phyloP scores from a whole-genome alignment of 2,888 invertebrate genomes.

The Phyto melanocephala region DNA sequence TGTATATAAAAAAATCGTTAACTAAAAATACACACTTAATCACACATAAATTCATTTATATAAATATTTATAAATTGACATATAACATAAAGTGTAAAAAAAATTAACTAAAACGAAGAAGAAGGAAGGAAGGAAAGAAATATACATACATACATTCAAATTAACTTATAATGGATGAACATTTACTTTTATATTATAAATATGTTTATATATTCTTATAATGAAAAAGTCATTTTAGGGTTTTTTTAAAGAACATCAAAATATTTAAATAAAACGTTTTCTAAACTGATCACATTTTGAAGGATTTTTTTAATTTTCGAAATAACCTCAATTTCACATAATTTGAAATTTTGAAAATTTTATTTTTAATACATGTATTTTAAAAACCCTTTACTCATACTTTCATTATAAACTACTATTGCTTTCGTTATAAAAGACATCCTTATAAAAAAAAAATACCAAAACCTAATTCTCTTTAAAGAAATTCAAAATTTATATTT shows the following conservation, averaged over 20 bases:
- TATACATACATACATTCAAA: not conserved
- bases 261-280: not conserved
- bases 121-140: not conserved
- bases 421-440: no score
- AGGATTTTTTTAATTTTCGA: no score
- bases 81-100: not conserved
- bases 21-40: conserved; percentile 44
- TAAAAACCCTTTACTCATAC: not conserved
- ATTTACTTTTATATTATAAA: not conserved
- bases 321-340: no score
- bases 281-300: no score
- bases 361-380: no score
- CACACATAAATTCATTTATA: conserved; percentile 1
- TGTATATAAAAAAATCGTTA: conserved; percentile 38
- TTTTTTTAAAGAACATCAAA: not conserved
- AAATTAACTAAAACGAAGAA: not conserved
- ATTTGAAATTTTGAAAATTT: no score
- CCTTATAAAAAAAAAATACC: no score
- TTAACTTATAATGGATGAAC: not conserved
- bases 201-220: not conserved
- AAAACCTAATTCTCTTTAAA: no score
- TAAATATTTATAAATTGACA: not conserved
- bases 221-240: not conserved
- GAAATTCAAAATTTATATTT: not conserved
- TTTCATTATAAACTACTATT: not conserved